Percentiles rank a stretch among this genome's conserved stretches.
phyloP scores from a whole-genome alignment of 2,797 vertebrate genomes.

The Acanthurus lineatus region DNA sequence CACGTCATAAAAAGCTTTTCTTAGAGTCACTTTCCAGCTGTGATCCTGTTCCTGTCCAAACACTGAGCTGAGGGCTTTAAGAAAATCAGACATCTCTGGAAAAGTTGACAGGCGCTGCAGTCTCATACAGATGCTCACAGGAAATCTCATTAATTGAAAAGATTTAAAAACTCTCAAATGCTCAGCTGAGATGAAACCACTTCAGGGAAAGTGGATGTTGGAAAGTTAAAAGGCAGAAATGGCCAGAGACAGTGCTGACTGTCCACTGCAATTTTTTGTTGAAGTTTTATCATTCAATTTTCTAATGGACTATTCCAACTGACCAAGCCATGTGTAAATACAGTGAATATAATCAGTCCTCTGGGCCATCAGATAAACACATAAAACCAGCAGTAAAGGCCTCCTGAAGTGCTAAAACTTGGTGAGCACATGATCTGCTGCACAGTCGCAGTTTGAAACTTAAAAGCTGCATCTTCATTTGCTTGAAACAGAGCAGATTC shows the following conservation, averaged over 20 bases:
- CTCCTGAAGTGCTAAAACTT: constrained; percentile 28
- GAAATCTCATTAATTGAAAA: constrained; percentile 42
- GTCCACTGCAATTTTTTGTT: neutral
- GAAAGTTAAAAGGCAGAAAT: constrained; percentile 32
- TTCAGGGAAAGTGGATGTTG: constrained; percentile 28
- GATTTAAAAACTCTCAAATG: constrained; percentile 52
- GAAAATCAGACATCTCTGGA: constrained; percentile 63
- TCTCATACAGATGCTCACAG: constrained; percentile 49
- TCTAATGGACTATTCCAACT: neutral
- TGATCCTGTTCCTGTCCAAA: constrained; percentile 76
- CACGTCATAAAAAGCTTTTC: constrained; percentile 60
- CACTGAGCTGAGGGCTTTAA: constrained; percentile 58
- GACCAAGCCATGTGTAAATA: constrained; percentile 6
- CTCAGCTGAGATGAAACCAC: constrained; percentile 47
- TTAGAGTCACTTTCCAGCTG: constrained; percentile 66
- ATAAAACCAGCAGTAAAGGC: constrained; percentile 26
- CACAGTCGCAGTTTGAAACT: constrained; percentile 29
- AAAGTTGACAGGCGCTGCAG: constrained; percentile 59
- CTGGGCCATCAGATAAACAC: constrained; percentile 3
- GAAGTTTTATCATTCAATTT: neutral
- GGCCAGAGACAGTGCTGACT: neutral
- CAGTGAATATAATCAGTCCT: neutral
- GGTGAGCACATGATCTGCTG: constrained; percentile 49
- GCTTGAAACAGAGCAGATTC: constrained; percentile 28
- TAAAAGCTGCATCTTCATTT: constrained; percentile 47